Evolutionary conservation across 2,113 vertebrate genomes (phyloP).

Genomic region (Pomatorhinus ruficollis): DNA sequence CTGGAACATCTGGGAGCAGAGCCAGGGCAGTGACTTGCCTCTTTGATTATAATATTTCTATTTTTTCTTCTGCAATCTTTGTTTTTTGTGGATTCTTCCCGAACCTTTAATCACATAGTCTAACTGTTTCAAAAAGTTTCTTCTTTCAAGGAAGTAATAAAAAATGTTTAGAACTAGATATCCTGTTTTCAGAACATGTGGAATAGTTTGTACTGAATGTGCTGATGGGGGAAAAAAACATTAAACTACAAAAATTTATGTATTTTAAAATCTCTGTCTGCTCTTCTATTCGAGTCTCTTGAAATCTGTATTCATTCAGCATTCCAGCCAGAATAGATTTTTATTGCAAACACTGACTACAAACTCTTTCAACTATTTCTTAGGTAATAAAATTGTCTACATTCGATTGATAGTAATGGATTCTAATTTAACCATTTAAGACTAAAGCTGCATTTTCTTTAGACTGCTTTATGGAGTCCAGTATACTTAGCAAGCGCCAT

Average conservation of each 20-base stretch:
- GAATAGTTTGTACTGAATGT: neutral
- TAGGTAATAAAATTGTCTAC: neutral
- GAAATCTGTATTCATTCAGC: neutral
- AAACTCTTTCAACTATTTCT: neutral
- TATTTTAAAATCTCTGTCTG: neutral
- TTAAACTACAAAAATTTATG: neutral
- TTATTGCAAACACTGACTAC: neutral
- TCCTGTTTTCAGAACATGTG: neutral
- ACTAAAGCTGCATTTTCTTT: neutral
- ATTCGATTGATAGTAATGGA: neutral
- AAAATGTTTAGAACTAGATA: neutral
- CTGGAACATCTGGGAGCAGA: neutral
- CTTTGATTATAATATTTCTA: neutral
- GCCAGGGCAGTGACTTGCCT: neutral
- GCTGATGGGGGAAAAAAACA: neutral
- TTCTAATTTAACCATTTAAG: conserved; percentile 20
- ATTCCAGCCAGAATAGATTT: neutral
- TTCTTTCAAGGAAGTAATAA: neutral
- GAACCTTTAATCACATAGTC: neutral
- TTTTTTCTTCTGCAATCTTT: neutral
- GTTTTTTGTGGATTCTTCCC: neutral
- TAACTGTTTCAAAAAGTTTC: neutral
- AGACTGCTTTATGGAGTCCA: neutral
- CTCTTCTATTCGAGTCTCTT: neutral
- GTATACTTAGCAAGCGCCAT: neutral